A percentile compares a stretch with the other conserved stretches of the same genome.
phyloP scores from a whole-genome alignment of 2,888 invertebrate genomes.

The Cheilosia scutellata region DNA sequence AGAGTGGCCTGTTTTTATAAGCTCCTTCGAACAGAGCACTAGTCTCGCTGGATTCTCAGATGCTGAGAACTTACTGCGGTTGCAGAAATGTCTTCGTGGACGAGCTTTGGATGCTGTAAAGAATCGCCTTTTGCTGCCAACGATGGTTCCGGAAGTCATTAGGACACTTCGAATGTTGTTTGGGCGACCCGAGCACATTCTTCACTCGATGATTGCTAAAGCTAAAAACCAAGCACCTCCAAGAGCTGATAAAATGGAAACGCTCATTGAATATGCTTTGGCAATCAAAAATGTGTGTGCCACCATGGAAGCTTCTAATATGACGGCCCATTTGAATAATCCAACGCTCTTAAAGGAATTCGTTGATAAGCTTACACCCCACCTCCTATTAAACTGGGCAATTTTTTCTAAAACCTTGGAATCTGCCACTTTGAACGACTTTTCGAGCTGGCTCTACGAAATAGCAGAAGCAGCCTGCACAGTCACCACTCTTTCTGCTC shows the following conservation, averaged over 20 bases:
- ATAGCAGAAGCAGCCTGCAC: slow-evolving; percentile 13
- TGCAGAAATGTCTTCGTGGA: slow-evolving; percentile 26
- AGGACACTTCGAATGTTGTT: slow-evolving; percentile 32
- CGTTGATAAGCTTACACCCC: background rate
- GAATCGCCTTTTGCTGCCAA: slow-evolving; percentile 24
- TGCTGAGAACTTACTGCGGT: slow-evolving; percentile 29
- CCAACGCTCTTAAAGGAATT: background rate
- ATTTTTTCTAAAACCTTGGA: slow-evolving; percentile 1
- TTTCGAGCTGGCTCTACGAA: slow-evolving; percentile 21
- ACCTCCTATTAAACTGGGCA: slow-evolving; percentile 13
- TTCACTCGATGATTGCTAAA: slow-evolving; percentile 17
- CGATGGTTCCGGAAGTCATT: slow-evolving; percentile 31
- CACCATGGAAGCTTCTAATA: slow-evolving; percentile 4
- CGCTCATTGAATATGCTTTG: slow-evolving; percentile 29
- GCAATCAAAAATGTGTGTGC: slow-evolving; percentile 30
- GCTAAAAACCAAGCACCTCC: slow-evolving; percentile 22
- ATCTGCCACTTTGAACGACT: slow-evolving; percentile 8
- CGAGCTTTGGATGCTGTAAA: slow-evolving; percentile 35
- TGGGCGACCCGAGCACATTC: slow-evolving; percentile 17
- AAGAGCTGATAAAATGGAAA: slow-evolving; percentile 12
- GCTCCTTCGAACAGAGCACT: slow-evolving; percentile 35
- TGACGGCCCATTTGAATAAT: background rate
- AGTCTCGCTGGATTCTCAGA: slow-evolving; percentile 12
- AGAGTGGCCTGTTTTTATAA: too few relatives aligned
- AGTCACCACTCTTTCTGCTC: background rate